Percentiles rank a stretch among this genome's conserved stretches.
phyloP scores from a whole-genome alignment of 2,113 vertebrate species.

The Cathartes aura region DNA sequence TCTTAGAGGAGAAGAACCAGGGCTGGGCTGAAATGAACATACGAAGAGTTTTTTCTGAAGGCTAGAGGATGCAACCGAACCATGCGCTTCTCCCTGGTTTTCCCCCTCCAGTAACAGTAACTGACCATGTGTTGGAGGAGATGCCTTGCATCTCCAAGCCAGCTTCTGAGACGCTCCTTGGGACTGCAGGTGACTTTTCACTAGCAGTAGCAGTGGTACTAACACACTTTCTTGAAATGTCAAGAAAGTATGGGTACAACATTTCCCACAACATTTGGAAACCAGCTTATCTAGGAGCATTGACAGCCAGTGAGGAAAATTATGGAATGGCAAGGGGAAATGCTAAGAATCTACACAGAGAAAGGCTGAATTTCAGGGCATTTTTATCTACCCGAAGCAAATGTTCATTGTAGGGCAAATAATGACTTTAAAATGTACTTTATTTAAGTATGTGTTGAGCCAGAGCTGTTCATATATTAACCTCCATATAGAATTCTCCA shows the following conservation, averaged over 20 bases:
- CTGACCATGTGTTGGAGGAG: not conserved
- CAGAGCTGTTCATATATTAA: conserved; percentile 6
- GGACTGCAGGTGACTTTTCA: not conserved
- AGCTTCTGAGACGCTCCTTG: not conserved
- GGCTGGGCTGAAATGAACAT: not conserved
- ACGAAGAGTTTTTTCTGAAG: not conserved
- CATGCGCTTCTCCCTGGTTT: not conserved
- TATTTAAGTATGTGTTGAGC: not conserved
- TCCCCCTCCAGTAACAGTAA: not conserved
- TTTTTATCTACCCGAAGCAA: not conserved
- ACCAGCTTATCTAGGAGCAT: not conserved
- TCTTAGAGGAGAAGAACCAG: not conserved
- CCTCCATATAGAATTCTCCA: not conserved
- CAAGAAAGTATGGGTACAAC: not conserved
- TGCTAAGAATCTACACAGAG: not conserved
- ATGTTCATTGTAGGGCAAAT: not conserved
- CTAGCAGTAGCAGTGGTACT: too few species aligned
- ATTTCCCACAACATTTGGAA: not conserved
- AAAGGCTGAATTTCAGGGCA: not conserved
- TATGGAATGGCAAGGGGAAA: not conserved
- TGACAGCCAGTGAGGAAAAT: not conserved
- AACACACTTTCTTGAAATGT: not conserved
- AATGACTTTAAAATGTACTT: conserved; percentile 6
- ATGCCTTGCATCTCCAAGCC: not conserved
- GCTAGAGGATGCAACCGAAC: not conserved